Evolutionary conservation across 92 coral and sea anemone species (phyloP).

Genomic region (Porites rus): DNA sequence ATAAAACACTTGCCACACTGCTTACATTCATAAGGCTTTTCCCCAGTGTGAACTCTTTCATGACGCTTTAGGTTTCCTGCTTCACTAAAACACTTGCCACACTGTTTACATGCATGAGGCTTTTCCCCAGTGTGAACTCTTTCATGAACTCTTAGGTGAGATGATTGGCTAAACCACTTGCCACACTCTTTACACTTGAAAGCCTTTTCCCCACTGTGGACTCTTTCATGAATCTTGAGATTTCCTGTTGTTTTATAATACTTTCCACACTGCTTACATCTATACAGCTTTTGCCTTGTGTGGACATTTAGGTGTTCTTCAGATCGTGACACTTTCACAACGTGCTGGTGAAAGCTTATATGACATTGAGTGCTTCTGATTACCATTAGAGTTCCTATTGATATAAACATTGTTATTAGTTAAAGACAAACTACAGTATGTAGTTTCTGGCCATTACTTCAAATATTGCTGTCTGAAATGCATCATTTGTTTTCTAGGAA

Average conservation of each 20-base stretch:
- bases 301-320: neutral
- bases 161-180: neutral
- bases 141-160: neutral
- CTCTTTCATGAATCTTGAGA: neutral
- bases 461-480: too few relatives aligned
- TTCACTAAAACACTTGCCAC: neutral
- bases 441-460: too few relatives aligned
- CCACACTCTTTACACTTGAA: neutral
- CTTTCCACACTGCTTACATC: neutral
- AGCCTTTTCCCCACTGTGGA: neutral
- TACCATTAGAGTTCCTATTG: too few relatives aligned
- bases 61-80: neutral
- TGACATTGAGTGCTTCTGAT: too few relatives aligned
- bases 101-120: neutral
- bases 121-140: neutral
- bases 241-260: neutral
- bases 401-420: too few relatives aligned
- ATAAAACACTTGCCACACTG: neutral
- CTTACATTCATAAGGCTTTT: neutral
- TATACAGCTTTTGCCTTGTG: neutral
- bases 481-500: too few relatives aligned
- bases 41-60: neutral
- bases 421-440: too few relatives aligned
- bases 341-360: too few relatives aligned
- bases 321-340: too few relatives aligned